Evolutionary conservation across 2,113 vertebrate species (phyloP).

Genomic region (Cyphomyrus plagiostoma): DNA sequence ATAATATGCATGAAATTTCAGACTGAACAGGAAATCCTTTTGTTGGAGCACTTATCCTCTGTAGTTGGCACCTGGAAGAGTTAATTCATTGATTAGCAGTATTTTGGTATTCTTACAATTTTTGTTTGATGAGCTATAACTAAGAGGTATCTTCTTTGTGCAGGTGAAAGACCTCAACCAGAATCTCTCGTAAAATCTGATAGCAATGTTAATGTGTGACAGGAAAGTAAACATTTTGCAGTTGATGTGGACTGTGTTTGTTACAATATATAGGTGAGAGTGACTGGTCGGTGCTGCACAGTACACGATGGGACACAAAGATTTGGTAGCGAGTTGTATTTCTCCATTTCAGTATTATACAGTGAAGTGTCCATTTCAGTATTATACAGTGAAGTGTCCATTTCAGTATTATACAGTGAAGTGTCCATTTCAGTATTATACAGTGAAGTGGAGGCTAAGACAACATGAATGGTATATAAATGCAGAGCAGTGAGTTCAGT

Average conservation of each 20-base stretch:
- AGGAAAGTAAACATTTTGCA: background rate
- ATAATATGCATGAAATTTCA: background rate
- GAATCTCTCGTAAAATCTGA: background rate
- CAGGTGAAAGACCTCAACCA: background rate
- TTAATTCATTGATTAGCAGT: background rate
- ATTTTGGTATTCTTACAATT: background rate
- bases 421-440: background rate
- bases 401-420: background rate
- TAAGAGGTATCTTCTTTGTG: background rate
- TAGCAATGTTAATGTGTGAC: background rate
- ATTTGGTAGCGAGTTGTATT: background rate
- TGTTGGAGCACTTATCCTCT: background rate
- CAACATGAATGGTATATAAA: background rate
- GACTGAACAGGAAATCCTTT: background rate
- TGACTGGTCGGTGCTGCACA: background rate
- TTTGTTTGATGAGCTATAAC: background rate
- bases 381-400: background rate
- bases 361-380: background rate
- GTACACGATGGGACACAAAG: background rate
- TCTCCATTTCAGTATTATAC: background rate
- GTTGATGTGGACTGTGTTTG: background rate
- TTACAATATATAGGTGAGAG: background rate
- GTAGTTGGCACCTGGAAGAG: background rate
- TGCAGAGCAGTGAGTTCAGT: background rate
- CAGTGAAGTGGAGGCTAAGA: background rate